Percentiles rank a stretch among this genome's conserved stretches.
Evolutionary conservation across 1,140 invertebrate genomes (phyloP).

Genomic region (Caenorhabditis inopinata): DNA sequence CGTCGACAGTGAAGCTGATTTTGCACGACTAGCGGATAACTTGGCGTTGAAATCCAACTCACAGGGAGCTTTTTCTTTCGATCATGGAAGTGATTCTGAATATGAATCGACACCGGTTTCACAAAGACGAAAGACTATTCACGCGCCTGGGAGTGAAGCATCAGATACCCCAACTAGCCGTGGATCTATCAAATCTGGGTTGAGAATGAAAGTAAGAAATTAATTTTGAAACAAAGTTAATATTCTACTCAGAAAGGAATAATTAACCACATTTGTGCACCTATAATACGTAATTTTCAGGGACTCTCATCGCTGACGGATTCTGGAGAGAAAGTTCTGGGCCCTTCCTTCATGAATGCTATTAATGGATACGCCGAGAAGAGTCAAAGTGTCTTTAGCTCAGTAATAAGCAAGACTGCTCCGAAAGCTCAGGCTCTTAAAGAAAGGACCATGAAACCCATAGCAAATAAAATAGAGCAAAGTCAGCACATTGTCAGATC

Average conservation of each 20-base stretch:
- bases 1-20: constrained; percentile 64
- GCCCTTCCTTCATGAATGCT: constrained; percentile 61
- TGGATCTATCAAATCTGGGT: not conserved
- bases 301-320: constrained; percentile 49
- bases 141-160: not conserved
- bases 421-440: constrained; percentile 64
- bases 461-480: constrained; percentile 62
- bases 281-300: constrained; percentile 2
- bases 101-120: constrained; percentile 55
- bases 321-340: constrained; percentile 62
- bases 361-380: constrained; percentile 65
- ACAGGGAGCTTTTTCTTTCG: constrained; percentile 63
- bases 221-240: constrained; percentile 71
- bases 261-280: not conserved
- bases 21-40: constrained; percentile 64
- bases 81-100: constrained; percentile 46
- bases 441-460: constrained; percentile 63
- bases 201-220: not conserved
- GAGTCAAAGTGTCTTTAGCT: constrained; percentile 59
- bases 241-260: constrained; percentile 67
- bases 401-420: constrained; percentile 61
- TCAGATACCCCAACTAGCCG: constrained; percentile 11
- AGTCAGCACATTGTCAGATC: constrained; percentile 57
- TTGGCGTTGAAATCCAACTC: constrained; percentile 61
- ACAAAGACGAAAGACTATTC: constrained; percentile 37